These are phyloP conservation scores for Stomorhina lunata DNA, from an alignment of 2,888 invertebrate species.

Conservation along the genomic window DNA sequence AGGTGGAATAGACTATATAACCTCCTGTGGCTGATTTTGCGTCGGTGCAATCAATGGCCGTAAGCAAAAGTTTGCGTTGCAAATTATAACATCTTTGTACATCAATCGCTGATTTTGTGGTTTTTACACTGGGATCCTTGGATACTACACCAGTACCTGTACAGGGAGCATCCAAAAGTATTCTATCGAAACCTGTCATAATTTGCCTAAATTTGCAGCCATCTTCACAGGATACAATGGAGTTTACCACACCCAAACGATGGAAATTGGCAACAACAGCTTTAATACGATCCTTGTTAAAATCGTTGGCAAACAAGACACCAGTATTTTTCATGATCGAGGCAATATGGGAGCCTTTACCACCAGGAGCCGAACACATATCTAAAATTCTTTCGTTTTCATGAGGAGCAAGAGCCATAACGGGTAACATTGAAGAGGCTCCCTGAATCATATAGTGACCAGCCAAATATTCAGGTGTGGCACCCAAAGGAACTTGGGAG, in stretches of 20 bases:
- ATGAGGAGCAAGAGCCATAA: conserved; percentile 98
- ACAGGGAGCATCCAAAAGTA: conserved; percentile 98
- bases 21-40: conserved; percentile 96
- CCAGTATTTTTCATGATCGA: conserved; percentile 99
- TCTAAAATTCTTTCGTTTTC: conserved; percentile 96
- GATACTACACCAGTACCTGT: conserved; percentile 98
- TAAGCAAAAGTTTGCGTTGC: conserved; percentile 93
- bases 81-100: conserved; percentile 94
- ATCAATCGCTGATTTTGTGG: conserved; percentile 92
- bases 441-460: conserved; percentile 99
- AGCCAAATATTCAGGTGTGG: conserved; percentile 99
- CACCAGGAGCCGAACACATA: conserved; percentile 99
- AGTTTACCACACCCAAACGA: conserved; percentile 96
- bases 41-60: conserved; percentile 98
- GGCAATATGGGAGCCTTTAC: conserved; percentile 98
- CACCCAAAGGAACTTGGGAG: conserved; percentile 97
- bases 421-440: conserved; percentile 97
- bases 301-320: conserved; percentile 96
- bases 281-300: conserved; percentile 92
- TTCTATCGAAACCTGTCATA: conserved; percentile 96
- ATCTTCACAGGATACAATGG: conserved; percentile 93
- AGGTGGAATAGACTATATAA: conserved; percentile 98
- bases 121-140: conserved; percentile 98
- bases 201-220: conserved; percentile 91
- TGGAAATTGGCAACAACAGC: conserved; percentile 98